Percentiles rank a stretch among this genome's conserved stretches.
phyloP scores from a whole-genome alignment of 1,140 invertebrate species.

The Ladona fulva region DNA sequence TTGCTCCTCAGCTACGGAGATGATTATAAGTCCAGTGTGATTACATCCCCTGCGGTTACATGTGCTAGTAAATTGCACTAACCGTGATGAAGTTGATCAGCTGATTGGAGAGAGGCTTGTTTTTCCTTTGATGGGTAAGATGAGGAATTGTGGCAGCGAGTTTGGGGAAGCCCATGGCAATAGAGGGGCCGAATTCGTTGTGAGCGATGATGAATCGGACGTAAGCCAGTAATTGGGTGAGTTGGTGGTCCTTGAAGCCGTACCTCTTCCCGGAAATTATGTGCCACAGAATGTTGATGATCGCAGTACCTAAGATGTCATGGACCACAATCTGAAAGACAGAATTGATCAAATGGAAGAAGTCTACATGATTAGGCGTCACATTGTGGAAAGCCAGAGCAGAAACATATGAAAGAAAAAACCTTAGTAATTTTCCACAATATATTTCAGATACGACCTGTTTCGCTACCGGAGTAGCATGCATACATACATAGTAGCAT shows the following conservation, averaged over 20 bases:
- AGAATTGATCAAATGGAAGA: too few species aligned
- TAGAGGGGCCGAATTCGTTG: neutral
- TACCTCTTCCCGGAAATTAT: conserved; percentile 24
- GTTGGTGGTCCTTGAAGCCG: neutral
- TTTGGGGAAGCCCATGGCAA: neutral
- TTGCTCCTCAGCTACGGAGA: too few species aligned
- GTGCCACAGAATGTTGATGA: conserved; percentile 27
- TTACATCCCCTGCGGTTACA: too few species aligned
- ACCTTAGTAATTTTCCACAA: too few species aligned
- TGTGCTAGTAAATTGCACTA: too few species aligned
- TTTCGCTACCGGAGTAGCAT: too few species aligned
- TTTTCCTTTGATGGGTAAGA: neutral
- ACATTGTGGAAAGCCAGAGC: too few species aligned
- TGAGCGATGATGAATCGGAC: neutral
- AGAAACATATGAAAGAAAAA: too few species aligned
- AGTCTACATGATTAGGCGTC: too few species aligned
- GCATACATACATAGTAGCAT: too few species aligned
- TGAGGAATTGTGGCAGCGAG: neutral
- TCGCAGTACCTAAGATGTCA: conserved; percentile 28
- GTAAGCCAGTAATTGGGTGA: conserved; percentile 6
- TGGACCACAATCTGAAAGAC: conserved; percentile 22
- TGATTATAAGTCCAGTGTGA: too few species aligned
- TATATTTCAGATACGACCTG: too few species aligned
- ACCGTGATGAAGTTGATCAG: neutral
- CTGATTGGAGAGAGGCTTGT: neutral